Evolutionary conservation across 2,888 invertebrate genomes (phyloP).

Genomic region (Spodoptera littoralis): DNA sequence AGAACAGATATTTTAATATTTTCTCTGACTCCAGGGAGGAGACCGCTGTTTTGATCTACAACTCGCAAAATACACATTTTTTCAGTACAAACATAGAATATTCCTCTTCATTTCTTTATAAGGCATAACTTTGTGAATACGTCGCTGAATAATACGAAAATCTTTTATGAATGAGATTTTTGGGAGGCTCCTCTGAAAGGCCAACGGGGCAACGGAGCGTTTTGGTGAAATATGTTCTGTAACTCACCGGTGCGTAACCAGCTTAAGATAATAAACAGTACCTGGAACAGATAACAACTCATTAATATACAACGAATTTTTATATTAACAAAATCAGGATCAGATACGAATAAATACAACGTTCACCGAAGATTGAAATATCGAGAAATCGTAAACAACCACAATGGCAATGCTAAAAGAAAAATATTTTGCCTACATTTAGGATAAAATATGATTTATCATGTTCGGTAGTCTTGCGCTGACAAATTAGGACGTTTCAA

Average conservation of each 20-base stretch:
- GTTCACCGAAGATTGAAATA: conserved; percentile 10
- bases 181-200: conserved; percentile 56
- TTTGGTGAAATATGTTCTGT: conserved; percentile 61
- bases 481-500: too few relatives aligned
- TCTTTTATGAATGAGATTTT: conserved; percentile 76
- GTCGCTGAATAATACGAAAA: conserved; percentile 72
- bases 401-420: conserved; percentile 5
- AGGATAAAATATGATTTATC: conserved; percentile 16
- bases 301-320: conserved; percentile 44
- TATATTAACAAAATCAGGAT: conserved; percentile 24
- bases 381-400: conserved; percentile 14
- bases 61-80: conserved; percentile 76
- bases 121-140: conserved; percentile 76
- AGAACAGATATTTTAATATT: conserved; percentile 84
- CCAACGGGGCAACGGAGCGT: conserved; percentile 51
- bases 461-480: too few relatives aligned
- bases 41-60: conserved; percentile 83
- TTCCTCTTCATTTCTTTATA: conserved; percentile 70
- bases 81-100: conserved; percentile 72
- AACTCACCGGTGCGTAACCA: conserved; percentile 65
- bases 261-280: conserved; percentile 68
- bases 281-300: conserved; percentile 74
- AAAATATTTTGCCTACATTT: conserved; percentile 11
- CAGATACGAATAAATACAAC: conserved; percentile 17
- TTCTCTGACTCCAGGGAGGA: conserved; percentile 70